Percentiles rank a stretch among this genome's conserved stretches.
These are phyloP conservation scores for Quadroppia sp. DNA, from an alignment of 2,888 invertebrate genomes.

Conservation along the genomic window DNA sequence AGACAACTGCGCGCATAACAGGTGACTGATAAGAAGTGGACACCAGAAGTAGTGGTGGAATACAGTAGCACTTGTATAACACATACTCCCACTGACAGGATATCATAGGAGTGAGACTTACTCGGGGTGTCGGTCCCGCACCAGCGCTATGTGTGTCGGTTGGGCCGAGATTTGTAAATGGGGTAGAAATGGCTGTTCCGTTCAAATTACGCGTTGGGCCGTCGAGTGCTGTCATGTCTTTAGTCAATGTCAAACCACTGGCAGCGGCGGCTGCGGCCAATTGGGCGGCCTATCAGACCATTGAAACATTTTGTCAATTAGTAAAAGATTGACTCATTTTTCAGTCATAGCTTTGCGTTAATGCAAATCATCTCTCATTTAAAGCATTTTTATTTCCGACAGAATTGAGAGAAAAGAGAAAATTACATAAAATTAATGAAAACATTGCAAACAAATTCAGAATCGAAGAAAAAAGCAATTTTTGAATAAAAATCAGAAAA, in stretches of 20 bases:
- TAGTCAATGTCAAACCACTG: slow-evolving; percentile 8
- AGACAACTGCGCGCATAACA: slow-evolving; percentile 28
- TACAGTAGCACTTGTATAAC: slow-evolving; percentile 32
- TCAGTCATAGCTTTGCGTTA: not conserved
- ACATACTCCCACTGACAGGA: slow-evolving; percentile 14
- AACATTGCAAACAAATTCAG: no score
- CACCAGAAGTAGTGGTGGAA: slow-evolving; percentile 29
- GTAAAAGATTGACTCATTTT: not conserved
- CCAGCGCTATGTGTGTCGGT: slow-evolving; percentile 30
- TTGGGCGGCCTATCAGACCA: slow-evolving; percentile 33
- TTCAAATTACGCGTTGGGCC: slow-evolving; percentile 31
- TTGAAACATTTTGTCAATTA: not conserved
- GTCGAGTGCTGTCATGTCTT: slow-evolving; percentile 33
- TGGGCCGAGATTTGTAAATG: slow-evolving; percentile 32
- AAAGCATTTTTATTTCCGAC: not conserved
- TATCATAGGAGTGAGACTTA: slow-evolving; percentile 20
- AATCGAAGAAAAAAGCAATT: slow-evolving; percentile 14
- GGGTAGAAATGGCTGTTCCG: slow-evolving; percentile 20
- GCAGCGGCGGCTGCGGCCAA: slow-evolving; percentile 28
- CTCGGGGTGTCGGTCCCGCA: slow-evolving; percentile 35
- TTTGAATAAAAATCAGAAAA: slow-evolving; percentile 25
- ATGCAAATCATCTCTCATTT: not conserved
- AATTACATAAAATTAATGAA: slow-evolving; percentile 19
- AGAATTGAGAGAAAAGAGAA: not conserved
- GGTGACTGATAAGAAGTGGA: slow-evolving; percentile 39